Percentiles rank a stretch among this genome's conserved stretches.
These are phyloP conservation scores for Bettongia penicillata DNA, from an alignment of 2,113 vertebrate species.

Conservation along the genomic window DNA sequence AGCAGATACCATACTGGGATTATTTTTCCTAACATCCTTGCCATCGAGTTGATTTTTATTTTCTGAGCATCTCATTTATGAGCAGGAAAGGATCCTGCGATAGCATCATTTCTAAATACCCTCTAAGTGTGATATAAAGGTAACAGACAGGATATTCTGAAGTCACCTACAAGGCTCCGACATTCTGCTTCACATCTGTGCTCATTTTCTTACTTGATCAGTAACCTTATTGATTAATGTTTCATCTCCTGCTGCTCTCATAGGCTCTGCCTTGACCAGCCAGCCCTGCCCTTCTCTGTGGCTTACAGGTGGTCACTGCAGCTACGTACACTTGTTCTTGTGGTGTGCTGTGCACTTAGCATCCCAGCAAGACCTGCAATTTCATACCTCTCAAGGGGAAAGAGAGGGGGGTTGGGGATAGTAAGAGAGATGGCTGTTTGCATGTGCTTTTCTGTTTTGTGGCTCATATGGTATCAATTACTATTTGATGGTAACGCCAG, in stretches of 20 bases:
- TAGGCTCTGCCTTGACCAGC: conserved; percentile 51
- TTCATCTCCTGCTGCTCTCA: conserved; percentile 65
- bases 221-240: conserved; percentile 75
- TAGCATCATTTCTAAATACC: neutral
- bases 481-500: conserved; percentile 89
- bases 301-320: conserved; percentile 90
- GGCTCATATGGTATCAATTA: conserved; percentile 95
- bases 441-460: conserved; percentile 79
- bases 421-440: conserved; percentile 69
- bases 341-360: conserved; percentile 91
- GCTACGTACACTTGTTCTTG: conserved; percentile 91
- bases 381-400: conserved; percentile 82
- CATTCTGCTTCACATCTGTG: conserved; percentile 83
- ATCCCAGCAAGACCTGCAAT: conserved; percentile 86
- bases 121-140: conserved; percentile 62
- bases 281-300: conserved; percentile 72
- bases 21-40: conserved; percentile 57
- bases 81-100: conserved; percentile 32
- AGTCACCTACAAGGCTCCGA: conserved; percentile 21
- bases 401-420: conserved; percentile 59
- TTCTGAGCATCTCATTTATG: conserved; percentile 57
- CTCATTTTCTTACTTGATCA: conserved; percentile 43
- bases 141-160: conserved; percentile 64
- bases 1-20: neutral
- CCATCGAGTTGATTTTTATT: conserved; percentile 55